Conservation (phyloP, 2,797 vertebrate genomes). For the Selene dorsalis region DNA sequence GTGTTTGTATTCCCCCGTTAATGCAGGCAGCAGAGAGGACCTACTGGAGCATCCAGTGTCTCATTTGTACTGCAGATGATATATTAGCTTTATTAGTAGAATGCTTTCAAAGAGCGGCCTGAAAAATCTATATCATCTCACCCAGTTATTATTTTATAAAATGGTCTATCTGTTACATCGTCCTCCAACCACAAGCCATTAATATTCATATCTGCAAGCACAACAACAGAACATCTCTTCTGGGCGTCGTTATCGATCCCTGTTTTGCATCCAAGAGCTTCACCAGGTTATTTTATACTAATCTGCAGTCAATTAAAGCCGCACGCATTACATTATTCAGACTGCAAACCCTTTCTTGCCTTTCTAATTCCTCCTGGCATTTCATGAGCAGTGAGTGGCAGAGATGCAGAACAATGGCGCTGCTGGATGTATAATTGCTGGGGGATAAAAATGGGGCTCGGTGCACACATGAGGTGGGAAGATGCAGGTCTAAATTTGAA, state of each 20-base stretch:
- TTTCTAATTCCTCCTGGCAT: constrained; percentile 47
- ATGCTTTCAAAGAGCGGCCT: constrained; percentile 32
- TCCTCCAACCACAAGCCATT: constrained; percentile 51
- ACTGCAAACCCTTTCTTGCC: constrained; percentile 6
- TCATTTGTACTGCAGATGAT: constrained; percentile 59
- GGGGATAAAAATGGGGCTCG: constrained; percentile 15
- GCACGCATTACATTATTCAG: constrained; percentile 32
- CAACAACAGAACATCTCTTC: constrained; percentile 58
- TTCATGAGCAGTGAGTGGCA: constrained; percentile 43
- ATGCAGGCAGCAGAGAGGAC: constrained; percentile 16
- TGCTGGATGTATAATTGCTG: constrained; percentile 21
- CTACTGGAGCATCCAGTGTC: constrained; percentile 31
- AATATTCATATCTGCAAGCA: constrained; percentile 71
- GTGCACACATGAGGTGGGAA: background rate
- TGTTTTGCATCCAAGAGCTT: constrained; percentile 38
- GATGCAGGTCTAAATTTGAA: constrained; percentile 7
- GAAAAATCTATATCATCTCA: constrained; percentile 61
- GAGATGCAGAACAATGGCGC: constrained; percentile 14
- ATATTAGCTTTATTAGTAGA: constrained; percentile 57
- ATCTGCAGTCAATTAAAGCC: constrained; percentile 56
- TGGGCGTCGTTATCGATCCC: constrained; percentile 53
- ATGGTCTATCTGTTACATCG: constrained; percentile 36
- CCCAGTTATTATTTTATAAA: constrained; percentile 64
- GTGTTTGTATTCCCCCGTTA: constrained; percentile 29
- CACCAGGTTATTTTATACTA: constrained; percentile 33